Evolutionary conservation across 2,888 invertebrate species (phyloP), one percentile per base, ranked within the genome.

Genomic region (Amphipyra tragopoginis): DNA sequence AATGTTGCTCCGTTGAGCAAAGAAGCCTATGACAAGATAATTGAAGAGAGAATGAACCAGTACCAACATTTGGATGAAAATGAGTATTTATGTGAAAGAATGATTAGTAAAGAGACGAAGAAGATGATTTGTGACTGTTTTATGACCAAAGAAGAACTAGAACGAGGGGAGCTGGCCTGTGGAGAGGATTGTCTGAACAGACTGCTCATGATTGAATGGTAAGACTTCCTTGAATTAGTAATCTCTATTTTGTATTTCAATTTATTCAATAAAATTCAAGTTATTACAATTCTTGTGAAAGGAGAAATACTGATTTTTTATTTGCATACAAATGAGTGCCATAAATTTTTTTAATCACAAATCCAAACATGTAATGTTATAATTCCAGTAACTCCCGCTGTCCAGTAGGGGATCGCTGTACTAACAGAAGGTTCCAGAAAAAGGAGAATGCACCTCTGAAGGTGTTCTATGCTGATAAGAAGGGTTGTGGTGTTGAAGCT

Each of bases 151-250:
- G 99, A 99, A 78, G 99, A 99, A 86, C 95, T 98, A 72, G 96
- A 96, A 43, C 95, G 97, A 61, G 98, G 98, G 0, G 97, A 98
- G 84, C 90, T 96, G 66, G 98, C 98, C 9, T 99, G 99, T 89
- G 99, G 98, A 0, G 98, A 98, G 85, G 98, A 99, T 91, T 99
- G 99, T 91, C 96, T 99, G 38, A 99, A 99, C 95, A 96, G 99
- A 85, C 96, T 99, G 87, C 96, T 99, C n/a, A 98, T 99, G 97
- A 99, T 99, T 86, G 99, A 99, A 96, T 99, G 98, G 98, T 98
- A 95, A 93, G 38, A 13, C 5, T 42, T 39, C 21, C 26, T 10
- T 40, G 53, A 33, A n/a, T n/a, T n/a, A n/a, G n/a, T 33, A 33
- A 33, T 33, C 1, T 33, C 26, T 4, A 15, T 21, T 42, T 5